Conservation (phyloP, 2,888 invertebrate species). For the Hypena proboscidalis region DNA sequence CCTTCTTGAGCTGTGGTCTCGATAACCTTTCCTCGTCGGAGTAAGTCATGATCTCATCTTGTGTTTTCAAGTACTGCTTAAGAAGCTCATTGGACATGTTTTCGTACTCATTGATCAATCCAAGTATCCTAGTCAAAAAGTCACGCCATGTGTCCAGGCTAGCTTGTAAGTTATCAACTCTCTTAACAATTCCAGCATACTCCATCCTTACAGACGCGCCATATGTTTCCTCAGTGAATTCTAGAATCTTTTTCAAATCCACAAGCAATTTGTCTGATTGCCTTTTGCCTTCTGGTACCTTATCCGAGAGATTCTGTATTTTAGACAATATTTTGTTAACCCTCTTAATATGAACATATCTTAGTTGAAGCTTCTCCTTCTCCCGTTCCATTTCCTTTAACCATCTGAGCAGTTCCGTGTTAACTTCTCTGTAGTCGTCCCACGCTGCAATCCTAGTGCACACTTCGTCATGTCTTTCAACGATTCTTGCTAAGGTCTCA, state of each 20-base stretch:
- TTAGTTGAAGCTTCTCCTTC: constrained; percentile 90
- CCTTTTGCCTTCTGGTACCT: constrained; percentile 88
- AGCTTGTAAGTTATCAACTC: constrained; percentile 92
- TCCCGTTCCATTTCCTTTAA: constrained; percentile 92
- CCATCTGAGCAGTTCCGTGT: constrained; percentile 90
- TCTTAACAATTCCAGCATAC: constrained; percentile 90
- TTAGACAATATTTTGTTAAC: constrained; percentile 89
- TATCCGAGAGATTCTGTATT: constrained; percentile 88
- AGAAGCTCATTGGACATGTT: constrained; percentile 86
- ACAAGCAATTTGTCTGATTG: constrained; percentile 86
- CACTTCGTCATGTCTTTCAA: constrained; percentile 91
- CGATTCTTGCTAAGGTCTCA: constrained; percentile 91
- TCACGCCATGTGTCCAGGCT: constrained; percentile 93
- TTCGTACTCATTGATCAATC: constrained; percentile 87
- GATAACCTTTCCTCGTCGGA: constrained; percentile 85
- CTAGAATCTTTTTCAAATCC: constrained; percentile 88
- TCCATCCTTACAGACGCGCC: constrained; percentile 93
- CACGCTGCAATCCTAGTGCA: constrained; percentile 89
- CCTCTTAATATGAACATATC: constrained; percentile 92
- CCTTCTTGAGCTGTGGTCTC: constrained; percentile 86
- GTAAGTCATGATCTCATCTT: constrained; percentile 85
- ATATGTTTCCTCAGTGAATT: constrained; percentile 91
- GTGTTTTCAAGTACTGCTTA: constrained; percentile 87
- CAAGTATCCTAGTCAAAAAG: constrained; percentile 88
- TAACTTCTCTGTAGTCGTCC: constrained; percentile 91